Evolutionary conservation across 2,797 vertebrate genomes (phyloP), one percentile per base, ranked within the genome.

Genomic region (Nannoperca australis): DNA sequence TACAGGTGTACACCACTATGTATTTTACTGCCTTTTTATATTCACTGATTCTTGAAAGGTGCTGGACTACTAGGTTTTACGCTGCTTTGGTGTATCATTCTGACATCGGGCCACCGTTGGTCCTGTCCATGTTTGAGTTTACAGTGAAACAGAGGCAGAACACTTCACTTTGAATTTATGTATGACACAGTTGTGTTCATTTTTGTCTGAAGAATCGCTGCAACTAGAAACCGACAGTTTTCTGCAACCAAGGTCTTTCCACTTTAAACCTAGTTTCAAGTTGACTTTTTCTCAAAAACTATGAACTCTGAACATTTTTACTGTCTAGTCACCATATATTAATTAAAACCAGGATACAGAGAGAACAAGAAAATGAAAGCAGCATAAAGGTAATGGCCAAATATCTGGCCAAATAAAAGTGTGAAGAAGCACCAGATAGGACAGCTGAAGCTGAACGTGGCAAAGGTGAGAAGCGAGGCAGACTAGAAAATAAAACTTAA

Each of bases 141-240:
- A 34, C 30, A 18, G 42, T 15, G 60, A 81, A 59, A 61, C 56
- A 76, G 36, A 67, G 27, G 11, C 59, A 79, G 61, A 81, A 61
- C 34, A 58, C 20, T 60, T 81, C 42, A 63, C 54, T 81, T 51
- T 77, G 30, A 64, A 73, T 76, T 32, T 17, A 60, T 68, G 0
- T 50, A 61, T 64, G 3, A 63, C 11, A 81, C 45, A 13, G 22
- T 50, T 58, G 27, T 50, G 17, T 54, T 56, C 0, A 18, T 27
- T 63, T 73, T 24, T 66, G 24, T 73, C 32, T 6, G 3, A 20
- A 70, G 44, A 73, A 69, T 42, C 4, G 0, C 18, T 40, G 30
- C 63, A 59, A 68, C 54, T 53, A 42, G 6, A 83, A 74, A 74
- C 38, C 27, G 56, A 56, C 63, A 68, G 30, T 58, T 78, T 64